phyloP scores from a whole-genome alignment of 1,140 invertebrate species.

The Hycleus cichorii region DNA sequence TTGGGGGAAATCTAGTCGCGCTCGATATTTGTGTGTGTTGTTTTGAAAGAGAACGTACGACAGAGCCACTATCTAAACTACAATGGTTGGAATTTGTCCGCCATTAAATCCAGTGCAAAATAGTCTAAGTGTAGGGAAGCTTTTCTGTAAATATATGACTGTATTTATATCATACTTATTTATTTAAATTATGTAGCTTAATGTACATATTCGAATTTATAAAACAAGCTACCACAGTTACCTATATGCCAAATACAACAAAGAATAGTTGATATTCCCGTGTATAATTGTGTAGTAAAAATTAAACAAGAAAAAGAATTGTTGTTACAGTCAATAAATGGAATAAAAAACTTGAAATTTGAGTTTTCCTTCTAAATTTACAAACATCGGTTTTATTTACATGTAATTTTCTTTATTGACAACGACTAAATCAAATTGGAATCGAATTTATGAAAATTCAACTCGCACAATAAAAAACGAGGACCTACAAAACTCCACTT shows the following conservation, averaged over 20 bases:
- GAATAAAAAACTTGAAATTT: constrained; percentile 13
- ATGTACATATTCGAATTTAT: constrained; percentile 30
- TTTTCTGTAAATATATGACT: constrained; percentile 22
- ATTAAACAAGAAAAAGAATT: constrained; percentile 16
- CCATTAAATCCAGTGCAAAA: constrained; percentile 1
- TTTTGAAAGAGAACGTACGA: neutral
- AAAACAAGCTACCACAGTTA: constrained; percentile 30
- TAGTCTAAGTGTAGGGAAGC: constrained; percentile 9
- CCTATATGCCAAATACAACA: constrained; percentile 32
- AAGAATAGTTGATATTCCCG: constrained; percentile 20
- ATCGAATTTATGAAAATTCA: too few species aligned
- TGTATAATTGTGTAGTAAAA: constrained; percentile 38
- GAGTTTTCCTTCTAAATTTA: neutral
- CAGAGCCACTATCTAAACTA: neutral
- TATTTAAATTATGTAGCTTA: constrained; percentile 24
- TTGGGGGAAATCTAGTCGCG: neutral
- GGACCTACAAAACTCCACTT: neutral
- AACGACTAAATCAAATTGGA: neutral
- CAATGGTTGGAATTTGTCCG: neutral
- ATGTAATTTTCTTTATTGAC: constrained; percentile 10
- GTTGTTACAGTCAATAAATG: constrained; percentile 40
- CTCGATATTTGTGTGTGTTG: neutral
- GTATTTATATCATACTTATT: constrained; percentile 25
- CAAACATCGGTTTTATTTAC: constrained; percentile 1
- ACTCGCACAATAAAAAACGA: too few species aligned